phyloP scores from a whole-genome alignment of 2,888 invertebrate genomes.

The Orchestes rusci region DNA sequence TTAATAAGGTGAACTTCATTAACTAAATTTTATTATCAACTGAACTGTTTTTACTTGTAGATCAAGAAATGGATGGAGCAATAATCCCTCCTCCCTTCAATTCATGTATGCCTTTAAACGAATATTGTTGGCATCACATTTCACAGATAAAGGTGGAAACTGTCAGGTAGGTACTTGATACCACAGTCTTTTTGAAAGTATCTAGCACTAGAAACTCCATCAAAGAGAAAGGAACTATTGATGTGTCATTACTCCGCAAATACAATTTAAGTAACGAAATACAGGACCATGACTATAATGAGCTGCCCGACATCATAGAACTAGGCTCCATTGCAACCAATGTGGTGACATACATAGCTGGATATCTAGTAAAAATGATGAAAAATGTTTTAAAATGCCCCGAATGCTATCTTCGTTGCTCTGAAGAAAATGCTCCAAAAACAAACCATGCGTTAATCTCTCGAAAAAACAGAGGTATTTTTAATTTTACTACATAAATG shows the following conservation, averaged over 20 bases:
- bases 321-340: slow-evolving; percentile 8
- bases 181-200: slow-evolving; percentile 8
- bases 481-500: too few relatives aligned
- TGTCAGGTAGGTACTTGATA: slow-evolving; percentile 15
- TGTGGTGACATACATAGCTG: slow-evolving; percentile 16
- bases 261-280: background rate
- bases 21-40: background rate
- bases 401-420: slow-evolving; percentile 2
- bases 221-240: background rate
- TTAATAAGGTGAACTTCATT: slow-evolving; percentile 6
- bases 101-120: slow-evolving; percentile 10
- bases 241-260: slow-evolving; percentile 7
- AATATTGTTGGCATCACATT: slow-evolving; percentile 1
- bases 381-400: slow-evolving; percentile 3
- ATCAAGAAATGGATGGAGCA: slow-evolving; percentile 18
- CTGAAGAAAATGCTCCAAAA: background rate
- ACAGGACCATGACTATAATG: slow-evolving; percentile 3
- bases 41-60: slow-evolving; percentile 3
- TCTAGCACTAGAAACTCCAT: too few relatives aligned
- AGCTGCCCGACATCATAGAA: slow-evolving; percentile 4
- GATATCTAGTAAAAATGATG: slow-evolving; percentile 13
- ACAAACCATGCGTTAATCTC: background rate
- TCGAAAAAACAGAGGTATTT: slow-evolving; percentile 7
- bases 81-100: slow-evolving; percentile 14
- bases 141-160: slow-evolving; percentile 14